phyloP scores from a whole-genome alignment of 2,113 vertebrate genomes.

The Microcebus griseorufus region DNA sequence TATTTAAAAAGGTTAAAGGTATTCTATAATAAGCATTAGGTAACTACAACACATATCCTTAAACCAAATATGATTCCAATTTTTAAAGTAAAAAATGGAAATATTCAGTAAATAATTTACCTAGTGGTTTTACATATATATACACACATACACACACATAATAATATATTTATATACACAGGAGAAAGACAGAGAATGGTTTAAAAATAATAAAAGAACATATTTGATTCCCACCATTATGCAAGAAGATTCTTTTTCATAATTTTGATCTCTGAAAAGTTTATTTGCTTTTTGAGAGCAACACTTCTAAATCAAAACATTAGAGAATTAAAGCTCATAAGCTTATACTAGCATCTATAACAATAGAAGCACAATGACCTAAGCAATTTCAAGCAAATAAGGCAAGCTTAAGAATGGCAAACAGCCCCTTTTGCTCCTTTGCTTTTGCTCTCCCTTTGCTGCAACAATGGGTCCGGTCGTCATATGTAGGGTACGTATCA shows the following conservation, averaged over 20 bases:
- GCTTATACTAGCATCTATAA: constrained; percentile 18
- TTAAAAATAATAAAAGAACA: constrained; percentile 3
- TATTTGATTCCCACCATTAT: neutral
- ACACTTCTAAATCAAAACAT: neutral
- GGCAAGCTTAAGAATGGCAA: neutral
- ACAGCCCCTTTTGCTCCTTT: neutral
- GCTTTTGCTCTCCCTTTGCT: too few species aligned
- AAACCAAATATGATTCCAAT: constrained; percentile 33
- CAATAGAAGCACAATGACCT: neutral
- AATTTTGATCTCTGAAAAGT: constrained; percentile 19
- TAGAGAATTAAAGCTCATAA: neutral
- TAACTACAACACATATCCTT: neutral
- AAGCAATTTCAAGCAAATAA: constrained; percentile 31
- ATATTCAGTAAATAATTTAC: constrained; percentile 36
- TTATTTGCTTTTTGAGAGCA: constrained; percentile 36
- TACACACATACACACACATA: too few species aligned
- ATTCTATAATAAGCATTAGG: constrained; percentile 18
- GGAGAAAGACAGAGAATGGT: neutral
- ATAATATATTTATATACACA: neutral
- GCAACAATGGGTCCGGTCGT: too few species aligned
- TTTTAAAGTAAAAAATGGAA: neutral
- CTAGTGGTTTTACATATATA: neutral
- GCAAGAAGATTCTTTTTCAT: neutral
- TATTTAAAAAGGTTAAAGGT: neutral
- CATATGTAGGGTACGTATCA: too few species aligned